A percentile compares a stretch with the other conserved stretches of the same genome.
These are phyloP conservation scores for Belonocnema kinseyi DNA, from an alignment of 1,140 invertebrate species.

Conservation along the genomic window DNA sequence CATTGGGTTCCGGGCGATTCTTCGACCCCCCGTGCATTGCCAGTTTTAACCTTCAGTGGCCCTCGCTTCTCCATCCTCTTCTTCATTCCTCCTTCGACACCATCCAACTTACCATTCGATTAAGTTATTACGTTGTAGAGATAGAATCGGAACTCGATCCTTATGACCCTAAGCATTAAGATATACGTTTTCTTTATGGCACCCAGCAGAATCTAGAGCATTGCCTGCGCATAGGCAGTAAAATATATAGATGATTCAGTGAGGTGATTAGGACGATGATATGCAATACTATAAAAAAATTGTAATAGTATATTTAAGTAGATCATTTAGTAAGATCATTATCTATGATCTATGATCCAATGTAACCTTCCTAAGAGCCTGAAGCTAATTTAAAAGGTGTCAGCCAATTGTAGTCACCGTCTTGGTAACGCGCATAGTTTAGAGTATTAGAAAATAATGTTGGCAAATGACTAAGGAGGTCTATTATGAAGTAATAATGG, in stretches of 20 bases:
- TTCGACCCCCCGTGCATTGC: slow-evolving; percentile 44
- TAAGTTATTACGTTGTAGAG: slow-evolving; percentile 61
- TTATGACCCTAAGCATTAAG: slow-evolving; percentile 38
- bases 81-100: slow-evolving; percentile 42
- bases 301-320: not conserved
- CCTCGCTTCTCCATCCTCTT: slow-evolving; percentile 52
- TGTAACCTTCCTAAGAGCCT: not conserved
- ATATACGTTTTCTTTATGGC: slow-evolving; percentile 38
- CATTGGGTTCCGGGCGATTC: slow-evolving; percentile 45
- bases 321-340: too few species aligned
- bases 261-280: slow-evolving; percentile 12
- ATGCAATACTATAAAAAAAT: not conserved
- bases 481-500: too few species aligned
- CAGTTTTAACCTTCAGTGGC: slow-evolving; percentile 44
- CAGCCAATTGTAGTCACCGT: not conserved
- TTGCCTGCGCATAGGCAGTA: not conserved
- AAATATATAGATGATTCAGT: not conserved
- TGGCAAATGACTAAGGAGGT: too few species aligned
- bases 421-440: too few species aligned
- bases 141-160: slow-evolving; percentile 54
- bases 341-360: too few species aligned
- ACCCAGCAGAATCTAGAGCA: slow-evolving; percentile 35
- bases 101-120: slow-evolving; percentile 56
- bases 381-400: not conserved
- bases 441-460: too few species aligned